Percentiles rank a stretch among this genome's conserved stretches.
These are phyloP conservation scores for Habroteleia sp. DNA, from an alignment of 2,888 invertebrate genomes.

Conservation along the genomic window DNA sequence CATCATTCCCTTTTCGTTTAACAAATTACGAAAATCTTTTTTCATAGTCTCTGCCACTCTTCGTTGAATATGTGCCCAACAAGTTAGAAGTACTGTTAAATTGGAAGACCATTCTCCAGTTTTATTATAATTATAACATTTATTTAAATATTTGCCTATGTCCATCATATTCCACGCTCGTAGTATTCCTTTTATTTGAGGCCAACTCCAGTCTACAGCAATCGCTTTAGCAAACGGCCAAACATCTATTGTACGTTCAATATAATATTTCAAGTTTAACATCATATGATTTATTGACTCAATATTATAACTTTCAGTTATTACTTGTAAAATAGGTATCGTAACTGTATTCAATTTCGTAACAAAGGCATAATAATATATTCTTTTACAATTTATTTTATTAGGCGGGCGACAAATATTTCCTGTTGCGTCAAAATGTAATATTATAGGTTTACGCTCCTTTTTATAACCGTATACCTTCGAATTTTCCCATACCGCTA, in stretches of 20 bases:
- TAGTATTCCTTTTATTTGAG: slow-evolving; percentile 41
- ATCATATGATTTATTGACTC: slow-evolving; percentile 39
- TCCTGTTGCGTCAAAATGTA: slow-evolving; percentile 2
- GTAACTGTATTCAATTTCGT: background rate
- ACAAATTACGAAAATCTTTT: slow-evolving; percentile 25
- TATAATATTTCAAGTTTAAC: slow-evolving; percentile 40
- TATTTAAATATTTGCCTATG: slow-evolving; percentile 38
- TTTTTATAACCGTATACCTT: slow-evolving; percentile 5
- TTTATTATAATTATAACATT: slow-evolving; percentile 30
- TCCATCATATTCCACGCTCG: slow-evolving; percentile 40
- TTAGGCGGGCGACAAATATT: slow-evolving; percentile 33
- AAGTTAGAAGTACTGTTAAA: slow-evolving; percentile 41
- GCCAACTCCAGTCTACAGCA: slow-evolving; percentile 54
- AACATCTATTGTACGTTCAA: slow-evolving; percentile 1
- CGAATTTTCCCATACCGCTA: slow-evolving; percentile 2
- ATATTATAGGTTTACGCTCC: slow-evolving; percentile 14
- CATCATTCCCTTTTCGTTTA: slow-evolving; percentile 33
- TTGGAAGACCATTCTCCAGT: background rate
- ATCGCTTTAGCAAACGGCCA: slow-evolving; percentile 50
- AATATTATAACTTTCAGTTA: slow-evolving; percentile 48
- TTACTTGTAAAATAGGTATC: slow-evolving; percentile 34
- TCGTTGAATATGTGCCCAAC: slow-evolving; percentile 60
- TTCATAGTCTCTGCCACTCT: slow-evolving; percentile 31
- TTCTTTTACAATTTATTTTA: slow-evolving; percentile 33
- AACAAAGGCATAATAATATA: slow-evolving; percentile 47